phyloP scores from a whole-genome alignment of 2,113 vertebrate genomes.

The Balaenoptera acutorostrata region DNA sequence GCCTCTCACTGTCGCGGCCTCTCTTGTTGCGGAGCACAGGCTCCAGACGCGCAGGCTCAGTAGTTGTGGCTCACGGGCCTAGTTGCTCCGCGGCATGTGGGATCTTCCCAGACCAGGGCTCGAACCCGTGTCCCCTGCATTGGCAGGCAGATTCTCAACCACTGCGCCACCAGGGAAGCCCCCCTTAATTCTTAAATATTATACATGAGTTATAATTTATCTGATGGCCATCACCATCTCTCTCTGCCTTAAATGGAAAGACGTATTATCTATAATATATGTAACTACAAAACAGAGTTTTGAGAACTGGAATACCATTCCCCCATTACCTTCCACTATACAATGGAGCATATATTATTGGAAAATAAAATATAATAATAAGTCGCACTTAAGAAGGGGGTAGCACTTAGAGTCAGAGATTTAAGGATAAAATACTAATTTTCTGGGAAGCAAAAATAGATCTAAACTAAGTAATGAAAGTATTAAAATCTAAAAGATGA shows the following conservation, averaged over 20 bases:
- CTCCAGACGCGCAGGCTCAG: too few relatives aligned
- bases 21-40: too few relatives aligned
- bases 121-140: too few relatives aligned
- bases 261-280: not conserved
- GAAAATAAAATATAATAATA: not conserved
- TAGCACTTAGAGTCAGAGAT: not conserved
- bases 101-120: too few relatives aligned
- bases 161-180: too few relatives aligned
- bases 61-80: too few relatives aligned
- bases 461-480: not conserved
- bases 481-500: not conserved
- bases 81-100: too few relatives aligned
- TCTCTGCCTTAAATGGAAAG: not conserved
- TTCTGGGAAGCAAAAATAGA: not conserved
- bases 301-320: not conserved
- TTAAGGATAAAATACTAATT: not conserved
- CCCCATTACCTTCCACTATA: not conserved
- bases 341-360: not conserved
- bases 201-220: not conserved
- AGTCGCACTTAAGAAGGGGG: not conserved
- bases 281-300: not conserved
- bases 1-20: too few relatives aligned
- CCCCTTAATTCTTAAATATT: not conserved
- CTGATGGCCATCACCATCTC: not conserved
- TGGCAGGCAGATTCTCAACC: too few relatives aligned